These are phyloP conservation scores for Galago senegalensis DNA, from an alignment of 2,797 vertebrate species.

Conservation along the genomic window DNA sequence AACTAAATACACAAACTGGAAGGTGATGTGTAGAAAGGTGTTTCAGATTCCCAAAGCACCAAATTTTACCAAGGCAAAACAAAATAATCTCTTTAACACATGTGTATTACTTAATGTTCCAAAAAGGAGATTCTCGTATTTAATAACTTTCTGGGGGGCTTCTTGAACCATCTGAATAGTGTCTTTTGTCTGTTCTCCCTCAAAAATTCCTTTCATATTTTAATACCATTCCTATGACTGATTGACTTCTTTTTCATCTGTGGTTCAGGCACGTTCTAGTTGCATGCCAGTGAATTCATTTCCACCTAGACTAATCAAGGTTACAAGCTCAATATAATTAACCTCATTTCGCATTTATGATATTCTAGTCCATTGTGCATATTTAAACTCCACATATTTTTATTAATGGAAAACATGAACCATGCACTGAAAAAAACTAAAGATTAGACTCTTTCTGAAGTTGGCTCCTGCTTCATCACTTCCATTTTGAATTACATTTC, in stretches of 20 bases:
- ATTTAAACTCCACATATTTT: conserved; percentile 71
- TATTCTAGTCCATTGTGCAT: conserved; percentile 64
- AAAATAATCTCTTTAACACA: neutral
- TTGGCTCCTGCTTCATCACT: conserved; percentile 27
- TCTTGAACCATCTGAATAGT: neutral
- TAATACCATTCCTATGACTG: conserved; percentile 6
- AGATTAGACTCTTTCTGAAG: conserved; percentile 44
- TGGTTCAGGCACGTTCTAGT: conserved; percentile 47
- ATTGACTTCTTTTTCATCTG: conserved; percentile 62
- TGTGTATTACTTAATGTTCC: neutral
- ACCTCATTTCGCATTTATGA: conserved; percentile 73
- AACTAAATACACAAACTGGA: conserved; percentile 16
- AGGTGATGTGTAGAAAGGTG: neutral
- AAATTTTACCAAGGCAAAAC: conserved; percentile 41
- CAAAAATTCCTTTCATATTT: conserved; percentile 39
- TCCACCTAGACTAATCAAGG: neutral
- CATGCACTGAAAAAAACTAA: conserved; percentile 51
- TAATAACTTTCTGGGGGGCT: neutral
- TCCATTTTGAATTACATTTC: conserved; percentile 28
- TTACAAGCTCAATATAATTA: conserved; percentile 67
- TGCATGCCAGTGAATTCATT: conserved; percentile 59
- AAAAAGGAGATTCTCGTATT: neutral
- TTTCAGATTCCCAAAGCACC: neutral
- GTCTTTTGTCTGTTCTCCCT: neutral
- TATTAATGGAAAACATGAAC: conserved; percentile 73